Percentiles rank a stretch among this genome's conserved stretches.
Conservation (phyloP, 1,140 invertebrate species). For the Ostrea denselamellosa region DNA sequence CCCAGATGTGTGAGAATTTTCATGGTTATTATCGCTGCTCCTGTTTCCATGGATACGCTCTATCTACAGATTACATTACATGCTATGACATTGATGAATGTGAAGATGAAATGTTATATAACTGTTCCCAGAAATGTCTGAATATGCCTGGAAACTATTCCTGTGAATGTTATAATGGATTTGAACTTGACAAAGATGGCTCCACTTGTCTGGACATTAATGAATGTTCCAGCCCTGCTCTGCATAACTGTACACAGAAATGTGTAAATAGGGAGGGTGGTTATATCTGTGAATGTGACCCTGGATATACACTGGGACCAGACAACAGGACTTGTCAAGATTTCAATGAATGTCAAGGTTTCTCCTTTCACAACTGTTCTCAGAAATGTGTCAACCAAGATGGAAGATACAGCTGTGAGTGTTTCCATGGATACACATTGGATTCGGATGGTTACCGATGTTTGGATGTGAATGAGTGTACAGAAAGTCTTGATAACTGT, state of each 20-base stretch:
- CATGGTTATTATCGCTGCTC: not conserved
- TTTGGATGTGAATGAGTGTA: conserved; percentile 40
- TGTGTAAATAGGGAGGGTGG: conserved; percentile 18
- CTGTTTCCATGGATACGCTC: not conserved
- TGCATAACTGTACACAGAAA: conserved; percentile 23
- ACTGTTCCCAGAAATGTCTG: conserved; percentile 10
- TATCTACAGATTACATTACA: not conserved
- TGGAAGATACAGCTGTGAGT: conserved; percentile 36
- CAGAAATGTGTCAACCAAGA: conserved; percentile 27
- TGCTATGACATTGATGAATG: conserved; percentile 11
- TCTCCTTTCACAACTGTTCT: not conserved
- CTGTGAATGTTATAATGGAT: not conserved
- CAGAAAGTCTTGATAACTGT: not conserved
- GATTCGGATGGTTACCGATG: not conserved
- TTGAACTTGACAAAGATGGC: not conserved
- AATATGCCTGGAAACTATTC: not conserved
- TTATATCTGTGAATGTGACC: conserved; percentile 14
- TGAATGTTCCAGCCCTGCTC: not conserved
- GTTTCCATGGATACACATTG: not conserved
- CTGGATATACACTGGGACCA: conserved; percentile 5
- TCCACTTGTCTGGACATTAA: not conserved
- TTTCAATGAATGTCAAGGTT: conserved; percentile 15
- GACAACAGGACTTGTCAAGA: conserved; percentile 29
- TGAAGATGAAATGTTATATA: not conserved
- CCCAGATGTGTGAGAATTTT: not conserved